Conservation (phyloP, 2,888 invertebrate genomes). For the Trypoxylon attenuatum region DNA sequence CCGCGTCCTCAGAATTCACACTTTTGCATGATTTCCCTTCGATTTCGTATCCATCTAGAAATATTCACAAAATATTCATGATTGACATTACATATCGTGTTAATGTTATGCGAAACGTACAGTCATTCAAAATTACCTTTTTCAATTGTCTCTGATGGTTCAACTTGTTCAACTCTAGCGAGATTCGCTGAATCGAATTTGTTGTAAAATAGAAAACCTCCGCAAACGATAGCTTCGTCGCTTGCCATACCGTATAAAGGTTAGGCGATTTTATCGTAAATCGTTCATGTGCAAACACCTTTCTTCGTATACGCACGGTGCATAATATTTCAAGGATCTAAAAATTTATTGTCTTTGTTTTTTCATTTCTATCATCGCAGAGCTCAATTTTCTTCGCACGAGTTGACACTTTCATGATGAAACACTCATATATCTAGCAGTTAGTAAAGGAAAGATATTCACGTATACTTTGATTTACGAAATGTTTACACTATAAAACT, state of each 20-base stretch:
- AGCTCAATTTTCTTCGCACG: constrained; percentile 21
- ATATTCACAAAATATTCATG: not conserved
- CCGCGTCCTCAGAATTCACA: constrained; percentile 71
- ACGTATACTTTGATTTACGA: constrained; percentile 37
- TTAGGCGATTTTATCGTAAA: constrained; percentile 24
- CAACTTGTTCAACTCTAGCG: constrained; percentile 85
- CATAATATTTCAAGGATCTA: not conserved
- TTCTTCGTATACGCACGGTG: not conserved
- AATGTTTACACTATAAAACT: too few species aligned
- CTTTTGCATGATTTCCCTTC: constrained; percentile 56
- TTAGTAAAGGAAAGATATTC: constrained; percentile 48
- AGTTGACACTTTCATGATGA: constrained; percentile 70
- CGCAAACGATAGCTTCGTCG: constrained; percentile 78
- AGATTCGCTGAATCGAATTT: constrained; percentile 95
- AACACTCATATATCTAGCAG: constrained; percentile 72
- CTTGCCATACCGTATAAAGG: constrained; percentile 64
- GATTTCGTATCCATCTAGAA: constrained; percentile 48
- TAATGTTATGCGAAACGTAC: constrained; percentile 54
- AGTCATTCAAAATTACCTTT: constrained; percentile 63
- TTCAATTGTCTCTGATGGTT: constrained; percentile 54
- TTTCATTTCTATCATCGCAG: constrained; percentile 26
- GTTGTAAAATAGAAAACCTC: constrained; percentile 87
- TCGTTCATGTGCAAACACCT: constrained; percentile 8
- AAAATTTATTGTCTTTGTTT: constrained; percentile 5
- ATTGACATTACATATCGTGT: too few species aligned